Evolutionary conservation across 1,140 invertebrate genomes (phyloP).

Genomic region (Contarinia nasturtii): DNA sequence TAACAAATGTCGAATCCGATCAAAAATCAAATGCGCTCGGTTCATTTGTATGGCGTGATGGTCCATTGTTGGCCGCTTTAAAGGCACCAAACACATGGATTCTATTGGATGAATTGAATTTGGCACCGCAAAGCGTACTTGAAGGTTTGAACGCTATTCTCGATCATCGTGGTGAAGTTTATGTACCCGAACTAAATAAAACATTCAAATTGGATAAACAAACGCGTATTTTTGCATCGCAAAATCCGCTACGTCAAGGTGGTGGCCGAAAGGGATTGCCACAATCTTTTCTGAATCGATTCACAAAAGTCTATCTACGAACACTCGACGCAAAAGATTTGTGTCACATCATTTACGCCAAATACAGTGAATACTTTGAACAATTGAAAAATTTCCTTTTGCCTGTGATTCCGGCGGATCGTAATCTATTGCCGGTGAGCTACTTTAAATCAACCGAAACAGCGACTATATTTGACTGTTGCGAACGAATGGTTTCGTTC

Average conservation of each 20-base stretch:
- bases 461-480: slow-evolving; percentile 23
- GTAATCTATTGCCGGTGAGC: not conserved
- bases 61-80: slow-evolving; percentile 81
- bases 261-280: slow-evolving; percentile 89
- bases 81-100: slow-evolving; percentile 84
- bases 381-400: slow-evolving; percentile 10
- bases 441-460: not conserved
- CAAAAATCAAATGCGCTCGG: slow-evolving; percentile 36
- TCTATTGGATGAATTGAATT: slow-evolving; percentile 93
- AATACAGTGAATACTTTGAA: slow-evolving; percentile 13
- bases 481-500: slow-evolving; percentile 62
- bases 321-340: slow-evolving; percentile 61
- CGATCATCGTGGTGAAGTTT: slow-evolving; percentile 93
- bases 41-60: slow-evolving; percentile 89
- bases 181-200: slow-evolving; percentile 81
- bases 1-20: not conserved
- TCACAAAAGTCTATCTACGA: slow-evolving; percentile 88
- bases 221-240: slow-evolving; percentile 90
- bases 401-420: not conserved
- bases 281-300: slow-evolving; percentile 93
- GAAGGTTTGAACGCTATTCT: slow-evolving; percentile 97
- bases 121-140: slow-evolving; percentile 93
- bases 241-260: slow-evolving; percentile 94
- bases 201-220: slow-evolving; percentile 58
- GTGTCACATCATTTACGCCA: slow-evolving; percentile 20